Percentiles rank a stretch among this genome's conserved stretches.
Evolutionary conservation across 1,140 invertebrate species (phyloP).

Genomic region (Tetragnatha versicolor): DNA sequence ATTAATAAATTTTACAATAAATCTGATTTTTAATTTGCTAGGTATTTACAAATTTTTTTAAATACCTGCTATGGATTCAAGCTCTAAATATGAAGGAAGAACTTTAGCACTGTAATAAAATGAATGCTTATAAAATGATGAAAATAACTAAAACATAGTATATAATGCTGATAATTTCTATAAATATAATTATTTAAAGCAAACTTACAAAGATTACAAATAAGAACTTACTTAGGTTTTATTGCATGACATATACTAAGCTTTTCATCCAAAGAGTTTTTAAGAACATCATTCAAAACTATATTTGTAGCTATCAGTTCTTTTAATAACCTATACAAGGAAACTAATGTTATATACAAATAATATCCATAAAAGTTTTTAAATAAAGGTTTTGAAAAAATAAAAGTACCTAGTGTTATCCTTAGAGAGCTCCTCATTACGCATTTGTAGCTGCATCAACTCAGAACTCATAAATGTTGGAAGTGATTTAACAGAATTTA

Average conservation of each 20-base stretch:
- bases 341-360: conserved; percentile 64
- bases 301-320: conserved; percentile 75
- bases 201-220: conserved; percentile 24
- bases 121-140: no score
- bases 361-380: not conserved
- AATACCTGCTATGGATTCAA: no score
- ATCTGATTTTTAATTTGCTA: no score
- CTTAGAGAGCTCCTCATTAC: conserved; percentile 66
- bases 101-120: no score
- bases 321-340: conserved; percentile 66
- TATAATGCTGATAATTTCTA: no score
- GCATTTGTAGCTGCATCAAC: conserved; percentile 63
- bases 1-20: no score
- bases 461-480: conserved; percentile 67
- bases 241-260: conserved; percentile 68
- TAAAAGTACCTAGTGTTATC: conserved; percentile 67
- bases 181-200: conserved; percentile 9
- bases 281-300: conserved; percentile 75
- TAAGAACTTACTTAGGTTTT: conserved; percentile 62
- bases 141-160: no score
- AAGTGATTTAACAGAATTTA: conserved; percentile 73
- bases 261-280: conserved; percentile 76
- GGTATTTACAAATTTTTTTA: no score
- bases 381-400: not conserved
- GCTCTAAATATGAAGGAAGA: no score